Percentiles rank a stretch among this genome's conserved stretches.
Evolutionary conservation across 2,888 invertebrate species (phyloP).

Genomic region (Seira ritae): DNA sequence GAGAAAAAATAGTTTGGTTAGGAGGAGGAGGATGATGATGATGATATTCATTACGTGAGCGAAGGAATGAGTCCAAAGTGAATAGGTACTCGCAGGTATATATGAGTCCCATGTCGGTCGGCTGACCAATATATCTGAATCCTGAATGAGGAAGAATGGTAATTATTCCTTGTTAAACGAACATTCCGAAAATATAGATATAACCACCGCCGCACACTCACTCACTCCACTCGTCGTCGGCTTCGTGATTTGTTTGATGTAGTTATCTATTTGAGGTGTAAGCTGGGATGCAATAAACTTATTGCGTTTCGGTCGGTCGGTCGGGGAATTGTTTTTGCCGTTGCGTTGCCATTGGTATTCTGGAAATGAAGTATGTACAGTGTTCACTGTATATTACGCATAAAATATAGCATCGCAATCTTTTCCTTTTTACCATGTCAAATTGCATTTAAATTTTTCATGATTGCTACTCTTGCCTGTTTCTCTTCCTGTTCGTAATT

Average conservation of each 20-base stretch:
- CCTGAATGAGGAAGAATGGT: neutral
- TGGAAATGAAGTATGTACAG: neutral
- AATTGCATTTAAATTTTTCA: slow-evolving; percentile 31
- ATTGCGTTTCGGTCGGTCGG: too few relatives aligned
- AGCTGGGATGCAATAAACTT: neutral
- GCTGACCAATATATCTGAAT: neutral
- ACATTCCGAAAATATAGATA: too few relatives aligned
- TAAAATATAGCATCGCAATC: neutral
- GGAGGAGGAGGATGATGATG: neutral
- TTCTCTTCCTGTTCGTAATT: slow-evolving; percentile 40
- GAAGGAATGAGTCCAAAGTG: too few relatives aligned
- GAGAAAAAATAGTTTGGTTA: neutral
- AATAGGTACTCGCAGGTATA: neutral
- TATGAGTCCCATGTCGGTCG: neutral
- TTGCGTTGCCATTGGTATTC: neutral
- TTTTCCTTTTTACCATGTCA: neutral
- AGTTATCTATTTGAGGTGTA: neutral
- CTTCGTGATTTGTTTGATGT: neutral
- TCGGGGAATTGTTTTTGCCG: neutral
- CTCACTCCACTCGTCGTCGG: too few relatives aligned
- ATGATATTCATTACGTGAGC: neutral
- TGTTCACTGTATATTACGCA: neutral
- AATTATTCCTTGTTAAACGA: neutral
- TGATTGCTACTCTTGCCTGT: slow-evolving; percentile 38
- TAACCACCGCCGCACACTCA: too few relatives aligned